phyloP scores from a whole-genome alignment of 2,888 invertebrate genomes.

The Laothoe populi region DNA sequence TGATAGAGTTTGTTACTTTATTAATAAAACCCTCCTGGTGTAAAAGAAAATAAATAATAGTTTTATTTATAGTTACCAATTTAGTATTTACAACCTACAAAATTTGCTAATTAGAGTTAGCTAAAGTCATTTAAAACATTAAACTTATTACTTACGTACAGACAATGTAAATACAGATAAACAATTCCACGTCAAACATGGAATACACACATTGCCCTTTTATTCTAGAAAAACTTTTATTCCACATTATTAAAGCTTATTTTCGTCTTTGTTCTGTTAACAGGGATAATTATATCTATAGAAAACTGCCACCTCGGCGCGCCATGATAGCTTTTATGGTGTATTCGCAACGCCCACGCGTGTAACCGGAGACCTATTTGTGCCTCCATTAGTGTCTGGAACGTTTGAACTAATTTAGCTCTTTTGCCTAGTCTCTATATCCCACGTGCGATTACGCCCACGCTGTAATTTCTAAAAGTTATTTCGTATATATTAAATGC shows the following conservation, averaged over 20 bases:
- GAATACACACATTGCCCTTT: not conserved
- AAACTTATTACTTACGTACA: not conserved
- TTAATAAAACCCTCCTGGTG: no score
- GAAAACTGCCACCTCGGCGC: not conserved
- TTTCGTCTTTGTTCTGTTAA: not conserved
- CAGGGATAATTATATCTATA: conserved; percentile 1
- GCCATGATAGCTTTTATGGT: conserved; percentile 13
- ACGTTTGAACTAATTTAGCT: conserved; percentile 8
- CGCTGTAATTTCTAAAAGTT: not conserved
- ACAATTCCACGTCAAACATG: not conserved
- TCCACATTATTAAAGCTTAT: not conserved
- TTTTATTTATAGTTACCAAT: no score
- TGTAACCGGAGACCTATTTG: conserved; percentile 15
- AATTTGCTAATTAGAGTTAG: no score
- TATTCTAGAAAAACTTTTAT: not conserved
- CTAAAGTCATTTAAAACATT: not conserved
- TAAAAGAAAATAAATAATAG: no score
- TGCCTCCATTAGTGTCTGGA: conserved; percentile 6
- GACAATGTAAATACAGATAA: not conserved
- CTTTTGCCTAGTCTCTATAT: not conserved
- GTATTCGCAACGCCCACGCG: conserved; percentile 12
- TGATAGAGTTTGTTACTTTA: no score
- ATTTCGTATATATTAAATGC: not conserved
- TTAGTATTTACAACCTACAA: no score
- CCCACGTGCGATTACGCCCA: not conserved